phyloP scores from a whole-genome alignment of 2,888 invertebrate species.

The Oscheius sp. region DNA sequence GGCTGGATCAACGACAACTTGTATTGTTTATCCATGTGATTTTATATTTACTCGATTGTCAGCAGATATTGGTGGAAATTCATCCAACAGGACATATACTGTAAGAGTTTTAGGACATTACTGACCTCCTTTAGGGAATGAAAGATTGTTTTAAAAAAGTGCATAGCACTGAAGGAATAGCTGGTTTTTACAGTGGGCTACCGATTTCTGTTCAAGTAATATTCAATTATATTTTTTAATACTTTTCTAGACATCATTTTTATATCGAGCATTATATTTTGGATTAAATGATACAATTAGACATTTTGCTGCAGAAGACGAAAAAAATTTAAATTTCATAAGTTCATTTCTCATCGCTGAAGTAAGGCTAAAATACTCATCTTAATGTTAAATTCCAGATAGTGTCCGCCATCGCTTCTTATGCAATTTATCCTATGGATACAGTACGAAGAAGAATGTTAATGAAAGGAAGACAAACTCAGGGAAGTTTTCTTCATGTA shows the following conservation, averaged over 20 bases:
- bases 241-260: slow-evolving; percentile 76
- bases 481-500: slow-evolving; percentile 38
- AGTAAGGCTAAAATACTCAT: slow-evolving; percentile 41
- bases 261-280: slow-evolving; percentile 93
- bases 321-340: slow-evolving; percentile 84
- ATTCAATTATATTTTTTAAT: slow-evolving; percentile 73
- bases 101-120: slow-evolving; percentile 48
- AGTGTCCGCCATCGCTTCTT: slow-evolving; percentile 54
- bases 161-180: slow-evolving; percentile 82
- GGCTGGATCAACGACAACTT: slow-evolving; percentile 59
- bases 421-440: slow-evolving; percentile 90
- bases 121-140: slow-evolving; percentile 75
- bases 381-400: slow-evolving; percentile 34
- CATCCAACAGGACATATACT: slow-evolving; percentile 52
- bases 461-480: slow-evolving; percentile 85
- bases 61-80: slow-evolving; percentile 54
- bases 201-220: slow-evolving; percentile 89
- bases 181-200: slow-evolving; percentile 90
- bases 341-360: slow-evolving; percentile 86
- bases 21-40: slow-evolving; percentile 62
- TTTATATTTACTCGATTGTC: slow-evolving; percentile 58
- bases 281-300: slow-evolving; percentile 94
- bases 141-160: slow-evolving; percentile 79
- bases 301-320: slow-evolving; percentile 80
- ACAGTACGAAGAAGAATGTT: slow-evolving; percentile 95